These are phyloP conservation scores for Nymphalis polychloros DNA, from an alignment of 2,888 invertebrate species.

Conservation along the genomic window DNA sequence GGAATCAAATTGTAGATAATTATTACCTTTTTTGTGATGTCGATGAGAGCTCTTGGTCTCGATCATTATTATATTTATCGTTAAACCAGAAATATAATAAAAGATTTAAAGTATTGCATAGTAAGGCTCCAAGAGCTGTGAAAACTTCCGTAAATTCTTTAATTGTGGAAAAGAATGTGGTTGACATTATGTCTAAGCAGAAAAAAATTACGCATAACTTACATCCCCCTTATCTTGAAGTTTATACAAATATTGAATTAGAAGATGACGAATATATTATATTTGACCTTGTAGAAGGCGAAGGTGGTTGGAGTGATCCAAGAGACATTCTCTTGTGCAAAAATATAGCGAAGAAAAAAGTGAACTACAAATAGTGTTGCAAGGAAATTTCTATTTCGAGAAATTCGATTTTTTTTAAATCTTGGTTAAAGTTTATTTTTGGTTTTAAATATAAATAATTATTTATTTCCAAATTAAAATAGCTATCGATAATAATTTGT, in stretches of 20 bases:
- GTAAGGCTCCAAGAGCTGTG: constrained; percentile 51
- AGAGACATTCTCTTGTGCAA: constrained; percentile 55
- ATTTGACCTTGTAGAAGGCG: constrained; percentile 51
- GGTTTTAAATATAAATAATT: too few species aligned
- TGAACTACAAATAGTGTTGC: constrained; percentile 35
- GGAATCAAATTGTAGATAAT: constrained; percentile 59
- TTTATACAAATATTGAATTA: constrained; percentile 51
- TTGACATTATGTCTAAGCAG: constrained; percentile 44
- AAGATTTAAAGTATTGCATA: constrained; percentile 54
- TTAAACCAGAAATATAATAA: constrained; percentile 50
- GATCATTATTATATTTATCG: constrained; percentile 55
- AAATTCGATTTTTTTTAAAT: too few species aligned
- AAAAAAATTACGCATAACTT: constrained; percentile 37
- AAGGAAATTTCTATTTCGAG: too few species aligned
- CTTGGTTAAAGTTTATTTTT: too few species aligned
- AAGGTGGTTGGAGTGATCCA: constrained; percentile 59
- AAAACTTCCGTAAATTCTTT: constrained; percentile 40
- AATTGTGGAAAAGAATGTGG: constrained; percentile 37
- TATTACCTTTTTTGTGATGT: constrained; percentile 57
- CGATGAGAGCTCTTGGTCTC: constrained; percentile 60
- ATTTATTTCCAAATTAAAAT: too few species aligned
- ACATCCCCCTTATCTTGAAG: constrained; percentile 52
- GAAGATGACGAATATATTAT: constrained; percentile 49
- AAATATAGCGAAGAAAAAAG: constrained; percentile 54
- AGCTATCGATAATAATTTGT: too few species aligned